A percentile compares a stretch with the other conserved stretches of the same genome.
These are phyloP conservation scores for Spea bombifrons DNA, from an alignment of 2,113 vertebrate genomes.

Conservation along the genomic window DNA sequence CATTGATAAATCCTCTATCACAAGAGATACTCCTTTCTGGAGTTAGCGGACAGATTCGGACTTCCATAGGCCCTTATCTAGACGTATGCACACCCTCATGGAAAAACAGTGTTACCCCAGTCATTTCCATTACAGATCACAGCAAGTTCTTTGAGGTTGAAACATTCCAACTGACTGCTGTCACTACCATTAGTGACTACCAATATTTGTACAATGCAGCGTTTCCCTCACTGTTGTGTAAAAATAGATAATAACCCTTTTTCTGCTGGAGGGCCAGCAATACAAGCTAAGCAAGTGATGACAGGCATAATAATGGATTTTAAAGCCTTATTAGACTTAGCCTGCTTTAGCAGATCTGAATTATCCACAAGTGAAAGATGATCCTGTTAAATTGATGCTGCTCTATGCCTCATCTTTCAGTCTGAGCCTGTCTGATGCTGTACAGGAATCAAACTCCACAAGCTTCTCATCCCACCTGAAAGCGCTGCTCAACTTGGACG, in stretches of 20 bases:
- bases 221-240: constrained; percentile 29
- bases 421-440: constrained; percentile 44
- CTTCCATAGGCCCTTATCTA: no score
- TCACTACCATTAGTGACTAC: constrained; percentile 14
- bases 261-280: constrained; percentile 43
- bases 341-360: constrained; percentile 44
- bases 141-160: constrained; percentile 2
- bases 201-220: constrained; percentile 36
- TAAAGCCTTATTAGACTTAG: constrained; percentile 48
- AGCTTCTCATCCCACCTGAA: constrained; percentile 46
- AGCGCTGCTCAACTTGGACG: constrained; percentile 28
- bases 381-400: constrained; percentile 49
- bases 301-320: constrained; percentile 47
- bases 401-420: constrained; percentile 41
- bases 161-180: constrained; percentile 16
- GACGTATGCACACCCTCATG: no score
- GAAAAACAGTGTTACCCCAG: no score
- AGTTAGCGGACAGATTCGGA: no score
- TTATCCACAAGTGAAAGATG: constrained; percentile 49
- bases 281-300: constrained; percentile 44
- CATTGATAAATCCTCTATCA: no score
- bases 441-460: constrained; percentile 45
- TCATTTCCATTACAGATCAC: constrained; percentile 11
- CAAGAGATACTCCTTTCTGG: no score
- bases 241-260: constrained; percentile 42